Evolutionary conservation across 2,113 vertebrate genomes (phyloP), one percentile per base, ranked within the genome.

Genomic region (Geothlypis trichas): DNA sequence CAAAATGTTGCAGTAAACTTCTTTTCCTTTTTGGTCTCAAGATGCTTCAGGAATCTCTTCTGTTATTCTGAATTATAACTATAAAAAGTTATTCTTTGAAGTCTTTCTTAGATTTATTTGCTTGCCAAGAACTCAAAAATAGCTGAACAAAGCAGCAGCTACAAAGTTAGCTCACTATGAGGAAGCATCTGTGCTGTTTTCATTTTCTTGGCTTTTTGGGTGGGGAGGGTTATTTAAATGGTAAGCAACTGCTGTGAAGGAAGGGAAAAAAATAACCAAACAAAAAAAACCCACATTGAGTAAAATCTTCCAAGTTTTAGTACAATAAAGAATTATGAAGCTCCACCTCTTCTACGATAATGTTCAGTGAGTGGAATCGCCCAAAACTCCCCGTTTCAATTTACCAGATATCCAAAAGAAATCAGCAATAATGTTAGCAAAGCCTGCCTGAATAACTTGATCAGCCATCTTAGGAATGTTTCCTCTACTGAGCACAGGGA

Each of bases 121-220:
- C 86, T 89, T 93, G 91, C 89, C 89, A 93, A 89, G 86, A 93
- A 90, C 35, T 95, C 83, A 67, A 73, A 95, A 95, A 93, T 52
- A 90, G 89, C 72, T 77, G 68, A 92, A 81, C 66, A 90, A 94
- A 93, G 83, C 67, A 90, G 37, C 37, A 95, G 51, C 58, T 85
- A 74, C 72, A 86, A 95, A 93, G 51, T 92, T 67, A 91, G 87
- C 31, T 82, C 73, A 79, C 66, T 66, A 22, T 30, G 73, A 94
- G 87, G 91, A 96, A 94, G 73, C 66, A 89, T 84, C 76, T 87
- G 83, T 47, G 74, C 44, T 78, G 72, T 47, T 92, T 86, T 93
- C 61, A 15, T 90, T 92, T 90, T 93, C 75, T 93, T 82, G 74
- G 63, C 42, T 85, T 76, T 96, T 87, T 90, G 75, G 79, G 71